Evolutionary conservation across 2,113 vertebrate genomes (phyloP).

Genomic region (Heterochromis multidens): DNA sequence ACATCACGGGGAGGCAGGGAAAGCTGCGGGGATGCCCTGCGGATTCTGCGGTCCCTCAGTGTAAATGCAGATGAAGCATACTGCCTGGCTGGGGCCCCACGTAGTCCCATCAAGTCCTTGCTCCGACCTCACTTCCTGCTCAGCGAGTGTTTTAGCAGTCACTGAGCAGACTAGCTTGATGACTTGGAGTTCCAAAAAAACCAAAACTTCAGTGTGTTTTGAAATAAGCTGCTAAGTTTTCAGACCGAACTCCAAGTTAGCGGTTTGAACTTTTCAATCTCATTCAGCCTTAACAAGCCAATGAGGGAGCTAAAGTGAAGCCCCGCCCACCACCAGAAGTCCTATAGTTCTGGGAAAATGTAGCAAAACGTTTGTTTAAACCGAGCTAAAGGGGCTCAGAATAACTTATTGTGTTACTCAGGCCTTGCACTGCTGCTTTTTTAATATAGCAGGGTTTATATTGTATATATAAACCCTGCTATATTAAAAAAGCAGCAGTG

Average conservation of each 20-base stretch:
- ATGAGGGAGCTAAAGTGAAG: not conserved
- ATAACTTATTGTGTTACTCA: not conserved
- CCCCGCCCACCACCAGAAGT: not conserved
- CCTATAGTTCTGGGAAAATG: not conserved
- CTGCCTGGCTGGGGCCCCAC: slow-evolving; percentile 51
- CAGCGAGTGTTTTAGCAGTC: not conserved
- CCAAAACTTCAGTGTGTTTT: not conserved
- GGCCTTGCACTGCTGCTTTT: not conserved
- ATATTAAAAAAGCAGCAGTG: too few species aligned
- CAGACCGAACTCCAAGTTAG: not conserved
- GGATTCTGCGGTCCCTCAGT: slow-evolving; percentile 23
- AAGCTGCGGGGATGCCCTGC: slow-evolving; percentile 12
- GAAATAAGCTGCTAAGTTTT: not conserved
- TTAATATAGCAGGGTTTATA: too few species aligned
- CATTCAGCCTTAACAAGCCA: not conserved
- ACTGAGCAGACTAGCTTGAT: slow-evolving; percentile 13
- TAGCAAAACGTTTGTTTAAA: not conserved
- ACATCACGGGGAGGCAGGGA: slow-evolving; percentile 18
- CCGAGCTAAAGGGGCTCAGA: not conserved
- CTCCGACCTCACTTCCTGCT: slow-evolving; percentile 55
- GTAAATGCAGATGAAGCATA: slow-evolving; percentile 52
- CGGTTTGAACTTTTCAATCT: not conserved
- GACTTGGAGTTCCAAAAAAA: not conserved
- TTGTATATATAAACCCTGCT: not conserved
- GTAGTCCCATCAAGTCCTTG: slow-evolving; percentile 29